Percentiles rank a stretch among this genome's conserved stretches.
These are phyloP conservation scores for Conistra vaccinii DNA, from an alignment of 2,888 invertebrate species.

Conservation along the genomic window DNA sequence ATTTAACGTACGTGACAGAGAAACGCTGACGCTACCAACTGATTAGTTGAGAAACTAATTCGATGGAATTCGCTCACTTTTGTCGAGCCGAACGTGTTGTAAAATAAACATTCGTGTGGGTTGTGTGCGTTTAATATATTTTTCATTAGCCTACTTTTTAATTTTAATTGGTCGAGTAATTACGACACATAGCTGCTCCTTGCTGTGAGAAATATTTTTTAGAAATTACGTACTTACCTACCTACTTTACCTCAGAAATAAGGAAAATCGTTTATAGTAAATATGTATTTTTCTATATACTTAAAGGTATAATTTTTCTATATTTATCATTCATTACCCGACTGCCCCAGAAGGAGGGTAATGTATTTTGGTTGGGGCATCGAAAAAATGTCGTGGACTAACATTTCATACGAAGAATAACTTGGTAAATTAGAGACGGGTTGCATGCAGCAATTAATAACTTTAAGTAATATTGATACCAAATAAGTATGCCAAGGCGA, in stretches of 20 bases:
- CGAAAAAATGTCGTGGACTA: slow-evolving; percentile 18
- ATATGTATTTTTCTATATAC: background rate
- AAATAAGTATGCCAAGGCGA: slow-evolving; percentile 87
- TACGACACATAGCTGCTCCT: slow-evolving; percentile 34
- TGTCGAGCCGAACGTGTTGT: slow-evolving; percentile 51
- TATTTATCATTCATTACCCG: background rate
- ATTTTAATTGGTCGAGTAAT: slow-evolving; percentile 42
- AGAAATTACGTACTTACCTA: slow-evolving; percentile 6
- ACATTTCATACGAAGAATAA: slow-evolving; percentile 24
- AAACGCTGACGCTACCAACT: slow-evolving; percentile 58
- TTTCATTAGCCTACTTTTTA: slow-evolving; percentile 46
- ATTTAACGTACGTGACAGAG: slow-evolving; percentile 60
- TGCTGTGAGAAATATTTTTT: slow-evolving; percentile 2
- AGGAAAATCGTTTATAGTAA: background rate
- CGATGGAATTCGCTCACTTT: slow-evolving; percentile 56
- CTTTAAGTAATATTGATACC: slow-evolving; percentile 79
- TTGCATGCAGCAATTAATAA: slow-evolving; percentile 67
- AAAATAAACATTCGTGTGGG: slow-evolving; percentile 43
- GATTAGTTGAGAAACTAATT: slow-evolving; percentile 50
- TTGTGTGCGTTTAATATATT: slow-evolving; percentile 36
- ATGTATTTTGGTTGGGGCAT: slow-evolving; percentile 7
- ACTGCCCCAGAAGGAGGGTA: no score
- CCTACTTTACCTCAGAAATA: background rate
- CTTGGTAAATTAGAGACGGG: slow-evolving; percentile 52
- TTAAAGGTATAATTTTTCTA: background rate